A percentile compares a stretch with the other conserved stretches of the same genome.
phyloP scores from a whole-genome alignment of 2,113 vertebrate species.

The Vicugna pacos region DNA sequence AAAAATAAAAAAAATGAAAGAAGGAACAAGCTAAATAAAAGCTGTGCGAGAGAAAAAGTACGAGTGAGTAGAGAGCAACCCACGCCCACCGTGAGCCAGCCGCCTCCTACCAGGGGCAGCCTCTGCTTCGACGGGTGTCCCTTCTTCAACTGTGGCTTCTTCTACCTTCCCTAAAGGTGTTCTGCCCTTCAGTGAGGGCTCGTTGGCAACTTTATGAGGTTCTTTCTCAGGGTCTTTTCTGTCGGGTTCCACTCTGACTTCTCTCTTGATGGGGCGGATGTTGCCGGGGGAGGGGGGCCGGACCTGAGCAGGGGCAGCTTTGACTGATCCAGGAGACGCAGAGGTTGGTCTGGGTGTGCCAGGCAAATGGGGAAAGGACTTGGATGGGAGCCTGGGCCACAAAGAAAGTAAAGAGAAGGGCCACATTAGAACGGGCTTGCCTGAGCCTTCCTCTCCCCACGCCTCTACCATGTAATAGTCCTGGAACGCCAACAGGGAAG shows the following conservation, averaged over 20 bases:
- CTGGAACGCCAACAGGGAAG: background rate
- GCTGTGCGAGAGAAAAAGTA: background rate
- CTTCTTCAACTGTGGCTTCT: conserved; percentile 72
- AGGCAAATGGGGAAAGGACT: conserved; percentile 87
- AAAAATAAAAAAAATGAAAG: background rate
- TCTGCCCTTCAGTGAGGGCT: conserved; percentile 74
- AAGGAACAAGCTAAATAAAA: background rate
- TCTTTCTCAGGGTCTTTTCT: conserved; percentile 84
- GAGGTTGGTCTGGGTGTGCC: conserved; percentile 90
- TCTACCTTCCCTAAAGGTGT: conserved; percentile 65
- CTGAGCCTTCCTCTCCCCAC: background rate
- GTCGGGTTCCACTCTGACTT: conserved; percentile 85
- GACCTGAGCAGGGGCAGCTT: conserved; percentile 82
- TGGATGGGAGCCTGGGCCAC: conserved; percentile 87
- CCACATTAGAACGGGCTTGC: background rate
- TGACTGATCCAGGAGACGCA: conserved; percentile 83
- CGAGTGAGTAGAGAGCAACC: background rate
- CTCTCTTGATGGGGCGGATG: conserved; percentile 90
- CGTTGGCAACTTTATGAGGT: conserved; percentile 68
- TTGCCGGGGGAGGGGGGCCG: conserved; percentile 92
- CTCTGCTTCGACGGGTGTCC: conserved; percentile 58
- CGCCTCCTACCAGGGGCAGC: conserved; percentile 78
- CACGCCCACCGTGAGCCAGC: fast-evolving
- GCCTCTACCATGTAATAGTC: too few relatives aligned
- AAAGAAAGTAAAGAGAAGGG: conserved; percentile 69